A percentile compares a stretch with the other conserved stretches of the same genome.
Conservation (phyloP, 92 coral and sea anemone genomes). For the Metridium senile region DNA sequence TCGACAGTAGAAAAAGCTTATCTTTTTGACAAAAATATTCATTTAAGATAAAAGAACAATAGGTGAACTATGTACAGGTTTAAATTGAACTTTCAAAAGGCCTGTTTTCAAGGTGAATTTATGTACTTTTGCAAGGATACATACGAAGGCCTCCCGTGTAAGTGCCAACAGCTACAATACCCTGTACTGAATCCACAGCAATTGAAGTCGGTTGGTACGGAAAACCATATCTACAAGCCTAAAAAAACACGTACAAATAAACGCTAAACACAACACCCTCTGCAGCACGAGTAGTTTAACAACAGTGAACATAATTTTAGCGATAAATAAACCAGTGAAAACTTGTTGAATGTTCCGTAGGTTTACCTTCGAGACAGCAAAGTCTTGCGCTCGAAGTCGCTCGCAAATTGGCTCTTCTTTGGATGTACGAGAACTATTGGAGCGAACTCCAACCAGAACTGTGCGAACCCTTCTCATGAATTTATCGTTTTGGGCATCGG, state of each 20-base stretch:
- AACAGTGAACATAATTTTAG: background rate
- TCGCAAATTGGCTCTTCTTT: slow-evolving; percentile 77
- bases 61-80: background rate
- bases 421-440: slow-evolving; percentile 21
- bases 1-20: too few relatives aligned
- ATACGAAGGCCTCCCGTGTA: slow-evolving; percentile 80
- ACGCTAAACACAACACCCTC: background rate
- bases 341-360: background rate
- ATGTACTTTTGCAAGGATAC: slow-evolving; percentile 70
- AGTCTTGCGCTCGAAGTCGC: slow-evolving; percentile 81
- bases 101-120: background rate
- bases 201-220: slow-evolving; percentile 95
- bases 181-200: slow-evolving; percentile 93
- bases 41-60: background rate
- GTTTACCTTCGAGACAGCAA: slow-evolving; percentile 76
- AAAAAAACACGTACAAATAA: slow-evolving; percentile 29
- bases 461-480: slow-evolving; percentile 69
- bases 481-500: slow-evolving; percentile 19
- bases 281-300: background rate
- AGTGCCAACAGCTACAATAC: slow-evolving; percentile 85
- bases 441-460: slow-evolving; percentile 51
- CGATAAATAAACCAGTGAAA: background rate
- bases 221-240: slow-evolving; percentile 96
- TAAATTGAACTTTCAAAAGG: background rate
- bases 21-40: background rate